Conservation (phyloP, 2,797 vertebrate genomes). For the Sebastolobus alascanus region DNA sequence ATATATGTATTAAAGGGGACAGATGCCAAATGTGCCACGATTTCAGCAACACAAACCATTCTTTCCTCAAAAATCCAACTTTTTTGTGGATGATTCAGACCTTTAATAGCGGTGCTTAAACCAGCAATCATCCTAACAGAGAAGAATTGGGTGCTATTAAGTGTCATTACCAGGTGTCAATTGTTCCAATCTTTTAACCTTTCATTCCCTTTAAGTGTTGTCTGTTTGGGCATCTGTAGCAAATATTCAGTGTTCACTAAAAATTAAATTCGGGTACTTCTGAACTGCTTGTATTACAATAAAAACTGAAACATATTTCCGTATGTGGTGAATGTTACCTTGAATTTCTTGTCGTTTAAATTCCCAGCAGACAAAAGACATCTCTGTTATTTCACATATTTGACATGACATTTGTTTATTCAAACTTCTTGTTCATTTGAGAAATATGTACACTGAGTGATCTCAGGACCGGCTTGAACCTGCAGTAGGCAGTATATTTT, state of each 20-base stretch:
- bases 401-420: not conserved
- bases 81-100: slow-evolving; percentile 26
- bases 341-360: not conserved
- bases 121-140: slow-evolving; percentile 2
- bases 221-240: slow-evolving; percentile 1
- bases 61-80: not conserved
- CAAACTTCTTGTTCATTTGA: not conserved
- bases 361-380: not conserved
- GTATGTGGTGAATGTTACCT: not conserved
- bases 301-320: slow-evolving; percentile 1
- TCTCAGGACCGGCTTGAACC: too few species aligned
- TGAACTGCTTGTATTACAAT: not conserved
- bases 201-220: slow-evolving; percentile 1
- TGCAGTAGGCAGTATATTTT: too few species aligned
- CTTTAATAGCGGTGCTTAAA: slow-evolving; percentile 18
- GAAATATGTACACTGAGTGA: not conserved
- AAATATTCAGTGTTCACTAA: not conserved
- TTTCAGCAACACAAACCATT: not conserved
- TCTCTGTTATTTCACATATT: not conserved
- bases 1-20: not conserved
- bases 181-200: slow-evolving; percentile 3
- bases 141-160: not conserved
- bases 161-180: slow-evolving; percentile 20
- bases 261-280: not conserved
- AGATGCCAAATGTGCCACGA: not conserved